Base-by-base conservation (phyloP, 2,797 vertebrate genomes). In the Thripadectes ignobilis region DNA sequence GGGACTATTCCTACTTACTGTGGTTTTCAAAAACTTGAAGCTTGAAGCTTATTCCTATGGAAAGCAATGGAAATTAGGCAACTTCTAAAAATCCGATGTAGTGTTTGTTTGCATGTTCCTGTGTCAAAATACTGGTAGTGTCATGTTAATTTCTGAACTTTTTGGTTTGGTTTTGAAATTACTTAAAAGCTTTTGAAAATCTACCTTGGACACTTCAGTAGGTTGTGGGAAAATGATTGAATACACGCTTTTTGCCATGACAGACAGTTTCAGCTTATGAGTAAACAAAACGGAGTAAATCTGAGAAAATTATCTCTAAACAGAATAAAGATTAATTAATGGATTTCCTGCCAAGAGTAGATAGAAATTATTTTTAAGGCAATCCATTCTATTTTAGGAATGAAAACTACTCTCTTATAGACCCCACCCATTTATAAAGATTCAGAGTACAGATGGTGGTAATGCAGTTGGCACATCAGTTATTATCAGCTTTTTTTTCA, bases 101-200 rank as follows among this genome's bases (percentile, higher is more conserved):
- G 12, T 0, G 0, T 36, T 24, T 63, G 5, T 76, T 74, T 74
- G 21, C 38, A 24, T 2, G 2, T 63, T 13, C 23, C 24, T 38
- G 1, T 39, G 32, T 46, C 1, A 3, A 85, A 81, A 73, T 62
- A 69, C 8, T 15, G 15, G 9, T n/a, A 52, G 9, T 12, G 13
- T 51, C 48, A 21, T 38, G 36, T 9, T 58, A 41, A 41, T 72
- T 93, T 91, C 69, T 86, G n/a, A 81, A 83, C 4, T 29, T 89
- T 67, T 61, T 22, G 12, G 7, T 58, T 63, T 18, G 1, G 9
- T 39, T 85, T 92, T 32, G 58, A 46, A 67, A 73, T 57, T 43
- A 65, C 78, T 82, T 67, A 45, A 3, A 77, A 77, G 58, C 18
- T 80, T 88, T 68, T 22, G 71, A 85, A 87, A 61, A 65, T 80